Base-by-base conservation (phyloP, 2,888 invertebrate genomes). In the Phanerotoma sp. region DNA sequence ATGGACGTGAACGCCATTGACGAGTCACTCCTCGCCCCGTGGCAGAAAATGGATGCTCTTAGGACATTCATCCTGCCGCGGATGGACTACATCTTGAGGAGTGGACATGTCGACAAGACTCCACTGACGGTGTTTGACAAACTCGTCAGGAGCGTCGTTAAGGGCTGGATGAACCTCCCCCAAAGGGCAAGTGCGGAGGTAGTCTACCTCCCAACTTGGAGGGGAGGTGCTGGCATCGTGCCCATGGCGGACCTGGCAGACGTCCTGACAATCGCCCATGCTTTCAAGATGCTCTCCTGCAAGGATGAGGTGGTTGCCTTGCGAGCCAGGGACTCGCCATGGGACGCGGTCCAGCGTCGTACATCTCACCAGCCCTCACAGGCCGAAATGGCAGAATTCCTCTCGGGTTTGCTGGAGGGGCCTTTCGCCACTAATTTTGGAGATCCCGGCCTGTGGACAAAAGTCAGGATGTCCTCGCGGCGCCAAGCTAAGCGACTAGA, bases 191-290 rank as follows among this genome's bases (percentile, higher is more conserved):
- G n/a, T n/a, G n/a, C n/a, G n/a, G n/a, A n/a, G n/a, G n/a, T n/a
- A n/a, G n/a, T n/a, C n/a, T n/a, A n/a, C n/a, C n/a, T n/a, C n/a
- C n/a, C n/a, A n/a, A n/a, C n/a, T n/a, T 47, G 40, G 1, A 50
- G 60, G 49, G 71, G 72, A 0, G 72, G 72, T 0, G 65, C 66
- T 10, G 71, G 70, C 0, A 37, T 71, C 1, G 55, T 69, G 1
- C 71, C 71, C n/a, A 61, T 72, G 3, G 64, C 62, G 0, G 69
- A 72, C 53, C 52, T 66, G 18, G 61, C 58, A 1, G 73, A 74
- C 16, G 53, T 65, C 5, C 44, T 60, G 16, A 61, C 66, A 11
- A 62, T 71, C 5, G 61, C 62, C 1, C 71, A 74, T 21, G 69
- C 65, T 0, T 73, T 64, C 61, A 58, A 62, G 21, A 62, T 74